Conservation (phyloP, 2,113 vertebrate genomes). For the Phodopus roborovskii region DNA sequence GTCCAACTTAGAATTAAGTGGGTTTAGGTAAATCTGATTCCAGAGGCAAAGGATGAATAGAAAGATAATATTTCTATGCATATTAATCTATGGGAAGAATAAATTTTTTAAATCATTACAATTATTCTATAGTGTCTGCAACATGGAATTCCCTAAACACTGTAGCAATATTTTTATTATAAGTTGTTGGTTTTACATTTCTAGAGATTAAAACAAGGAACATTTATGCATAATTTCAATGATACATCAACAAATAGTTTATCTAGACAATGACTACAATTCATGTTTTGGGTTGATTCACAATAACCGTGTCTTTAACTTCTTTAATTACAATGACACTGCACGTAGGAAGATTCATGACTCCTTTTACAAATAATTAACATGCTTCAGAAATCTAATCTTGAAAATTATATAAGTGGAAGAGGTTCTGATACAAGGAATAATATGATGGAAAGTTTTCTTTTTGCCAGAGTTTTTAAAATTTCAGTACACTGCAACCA, state of each 20-base stretch:
- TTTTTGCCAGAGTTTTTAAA: fast-evolving
- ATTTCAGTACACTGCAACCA: too few relatives aligned
- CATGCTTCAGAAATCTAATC: not conserved
- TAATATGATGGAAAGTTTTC: not conserved
- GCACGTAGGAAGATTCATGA: not conserved
- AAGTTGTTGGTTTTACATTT: not conserved
- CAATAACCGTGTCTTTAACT: not conserved
- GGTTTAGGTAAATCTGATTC: not conserved
- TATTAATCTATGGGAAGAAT: not conserved
- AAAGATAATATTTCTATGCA: not conserved
- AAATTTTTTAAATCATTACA: not conserved
- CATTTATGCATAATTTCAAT: not conserved
- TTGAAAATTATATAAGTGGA: not conserved
- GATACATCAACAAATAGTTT: not conserved
- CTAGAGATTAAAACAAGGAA: not conserved
- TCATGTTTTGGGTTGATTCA: not conserved
- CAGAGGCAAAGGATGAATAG: not conserved
- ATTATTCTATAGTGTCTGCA: not conserved
- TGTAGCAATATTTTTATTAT: not conserved
- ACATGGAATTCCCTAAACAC: not conserved
- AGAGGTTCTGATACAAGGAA: not conserved
- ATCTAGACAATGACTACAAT: not conserved
- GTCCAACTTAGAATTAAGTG: not conserved
- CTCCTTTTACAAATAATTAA: not conserved
- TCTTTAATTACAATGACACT: not conserved